Conservation (phyloP, 2,797 vertebrate genomes). For the Sebastes diploproa region DNA sequence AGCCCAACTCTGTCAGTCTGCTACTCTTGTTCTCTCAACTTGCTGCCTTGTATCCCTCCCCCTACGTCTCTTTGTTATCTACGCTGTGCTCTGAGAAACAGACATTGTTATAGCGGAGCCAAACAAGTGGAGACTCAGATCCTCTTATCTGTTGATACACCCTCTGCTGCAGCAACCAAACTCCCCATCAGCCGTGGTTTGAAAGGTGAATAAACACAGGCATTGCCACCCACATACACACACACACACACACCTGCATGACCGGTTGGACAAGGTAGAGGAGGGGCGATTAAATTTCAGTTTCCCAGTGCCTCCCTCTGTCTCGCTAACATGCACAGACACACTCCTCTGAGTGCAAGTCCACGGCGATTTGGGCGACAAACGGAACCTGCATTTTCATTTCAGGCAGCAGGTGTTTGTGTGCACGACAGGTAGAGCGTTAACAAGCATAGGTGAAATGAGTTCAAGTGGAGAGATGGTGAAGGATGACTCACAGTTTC, state of each 20-base stretch:
- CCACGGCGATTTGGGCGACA: neutral
- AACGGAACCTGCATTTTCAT: constrained; percentile 38
- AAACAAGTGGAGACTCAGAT: constrained; percentile 55
- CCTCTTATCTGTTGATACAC: constrained; percentile 63
- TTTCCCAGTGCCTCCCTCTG: constrained; percentile 7
- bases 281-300: constrained; percentile 38
- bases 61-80: constrained; percentile 30
- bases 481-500: constrained; percentile 54
- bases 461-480: neutral
- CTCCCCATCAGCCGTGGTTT: constrained; percentile 25
- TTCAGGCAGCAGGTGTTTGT: constrained; percentile 39
- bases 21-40: constrained; percentile 4
- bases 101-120: constrained; percentile 46
- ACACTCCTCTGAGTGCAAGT: neutral
- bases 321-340: constrained; percentile 43
- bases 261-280: constrained; percentile 65
- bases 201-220: constrained; percentile 48
- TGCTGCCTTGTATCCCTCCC: constrained; percentile 8
- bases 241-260: constrained; percentile 35
- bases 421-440: neutral
- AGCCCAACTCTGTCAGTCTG: neutral
- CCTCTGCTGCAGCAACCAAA: neutral
- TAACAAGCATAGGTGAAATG: constrained; percentile 1
- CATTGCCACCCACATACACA: constrained; percentile 11
- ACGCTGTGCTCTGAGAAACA: constrained; percentile 13